Base-by-base conservation (phyloP, 2,888 invertebrate genomes). In the Lasioglossum figueresi region DNA sequence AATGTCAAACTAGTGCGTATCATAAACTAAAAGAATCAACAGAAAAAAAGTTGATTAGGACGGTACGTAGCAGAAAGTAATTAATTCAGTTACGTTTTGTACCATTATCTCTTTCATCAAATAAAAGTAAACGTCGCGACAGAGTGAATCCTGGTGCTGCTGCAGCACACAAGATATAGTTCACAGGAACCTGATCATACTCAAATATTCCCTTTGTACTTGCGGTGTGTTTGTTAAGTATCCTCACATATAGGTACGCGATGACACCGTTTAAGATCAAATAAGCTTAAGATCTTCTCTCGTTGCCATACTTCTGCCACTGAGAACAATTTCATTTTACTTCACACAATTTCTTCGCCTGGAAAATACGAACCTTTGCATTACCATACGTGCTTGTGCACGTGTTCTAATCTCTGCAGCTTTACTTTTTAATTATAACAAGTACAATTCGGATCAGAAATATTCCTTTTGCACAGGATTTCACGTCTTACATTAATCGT, bases 21-120 rank as follows among this genome's bases (percentile, higher is more conserved):
- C 12, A 23, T 59, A 27, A 59, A n/a, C n/a, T 59, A 23, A 12
- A 27, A 14, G 12, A 59, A 27, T 2, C 19, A 19, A 19, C 31
- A 34, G 14, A 4, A 27, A 1, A 34, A 16, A 66, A 31, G 63
- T 66, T 16, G 16, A 66, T 31, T 34, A 66, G 19, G 5, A 5
- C 5, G 63, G 6, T 66, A 66, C 31, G 19, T 1, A 34, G 4
- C 63, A 66, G 34, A 16, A 16, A 19, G 2, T 66, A 66, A 66
- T 66, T 31, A 34, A 16, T 31, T 34, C 63, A 5, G 19, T 66
- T 34, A 34, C 63, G 63, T 66, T 66, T 1, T 66, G 19, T 66
- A 5, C 34, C 19, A 66, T 66, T 66, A 66, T 31, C 63, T 66
- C 63, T 66, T 66, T 66, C 31, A 66, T 66, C 19, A 66, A 34